Conservation (phyloP, 2,888 invertebrate genomes). For the Lycia hirtaria region DNA sequence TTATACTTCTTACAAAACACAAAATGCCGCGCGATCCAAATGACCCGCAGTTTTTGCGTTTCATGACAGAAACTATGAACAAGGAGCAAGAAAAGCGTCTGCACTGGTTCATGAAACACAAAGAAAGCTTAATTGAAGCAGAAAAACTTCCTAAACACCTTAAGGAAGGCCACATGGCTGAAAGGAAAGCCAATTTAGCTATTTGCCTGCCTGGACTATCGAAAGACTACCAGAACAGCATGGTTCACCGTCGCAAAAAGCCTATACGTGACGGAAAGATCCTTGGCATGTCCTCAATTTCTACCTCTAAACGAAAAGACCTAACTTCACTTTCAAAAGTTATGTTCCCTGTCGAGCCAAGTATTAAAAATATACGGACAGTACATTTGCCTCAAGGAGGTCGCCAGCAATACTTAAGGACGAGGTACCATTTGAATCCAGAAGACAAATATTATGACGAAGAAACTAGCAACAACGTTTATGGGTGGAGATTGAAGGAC, state of each 20-base stretch:
- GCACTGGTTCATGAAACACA: conserved; percentile 42
- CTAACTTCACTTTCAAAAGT: conserved; percentile 2
- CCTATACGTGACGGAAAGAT: conserved; percentile 13
- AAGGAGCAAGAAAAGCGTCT: conserved; percentile 38
- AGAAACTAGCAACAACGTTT: conserved; percentile 42
- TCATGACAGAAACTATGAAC: conserved; percentile 41
- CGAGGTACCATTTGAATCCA: conserved; percentile 40
- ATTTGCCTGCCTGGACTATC: conserved; percentile 21
- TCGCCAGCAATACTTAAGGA: conserved; percentile 40
- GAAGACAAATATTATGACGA: conserved; percentile 46
- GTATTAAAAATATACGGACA: conserved; percentile 22
- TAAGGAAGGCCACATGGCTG: conserved; percentile 17
- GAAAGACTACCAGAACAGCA: conserved; percentile 15
- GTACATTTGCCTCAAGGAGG: conserved; percentile 31
- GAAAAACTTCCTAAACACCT: conserved; percentile 20
- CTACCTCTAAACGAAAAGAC: not conserved
- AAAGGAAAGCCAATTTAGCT: conserved; percentile 15
- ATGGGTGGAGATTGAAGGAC: conserved; percentile 46
- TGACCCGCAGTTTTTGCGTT: conserved; percentile 36
- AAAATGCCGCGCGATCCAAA: conserved; percentile 41
- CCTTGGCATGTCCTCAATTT: not conserved
- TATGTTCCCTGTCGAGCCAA: conserved; percentile 34
- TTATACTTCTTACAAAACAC: not conserved
- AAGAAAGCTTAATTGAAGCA: conserved; percentile 20
- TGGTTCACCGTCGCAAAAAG: conserved; percentile 28